Conservation (phyloP, 2,888 invertebrate species). For the Tromatobia lineatoria region DNA sequence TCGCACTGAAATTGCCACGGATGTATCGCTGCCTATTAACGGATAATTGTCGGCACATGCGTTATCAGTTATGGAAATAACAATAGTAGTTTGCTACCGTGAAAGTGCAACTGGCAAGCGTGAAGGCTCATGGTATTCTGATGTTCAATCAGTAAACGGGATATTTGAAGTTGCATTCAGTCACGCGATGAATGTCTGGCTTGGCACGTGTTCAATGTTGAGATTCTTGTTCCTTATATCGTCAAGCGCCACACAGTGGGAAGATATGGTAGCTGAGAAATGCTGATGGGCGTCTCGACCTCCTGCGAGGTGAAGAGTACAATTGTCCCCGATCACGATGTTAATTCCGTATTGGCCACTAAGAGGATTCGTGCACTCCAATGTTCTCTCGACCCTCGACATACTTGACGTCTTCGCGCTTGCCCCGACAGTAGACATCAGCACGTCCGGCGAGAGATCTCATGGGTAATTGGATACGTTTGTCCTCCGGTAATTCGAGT, state of each 20-base stretch:
- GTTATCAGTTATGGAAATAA: background rate
- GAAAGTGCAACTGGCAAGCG: constrained; percentile 1
- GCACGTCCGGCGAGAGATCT: constrained; percentile 53
- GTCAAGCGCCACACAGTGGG: background rate
- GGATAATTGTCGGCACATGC: background rate
- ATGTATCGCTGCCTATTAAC: background rate
- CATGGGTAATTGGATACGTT: constrained; percentile 76
- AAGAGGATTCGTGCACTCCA: constrained; percentile 65
- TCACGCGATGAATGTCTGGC: constrained; percentile 32
- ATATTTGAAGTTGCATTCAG: constrained; percentile 18
- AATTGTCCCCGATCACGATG: constrained; percentile 56
- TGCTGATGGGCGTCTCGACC: constrained; percentile 1
- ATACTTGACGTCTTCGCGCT: constrained; percentile 43
- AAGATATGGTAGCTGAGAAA: constrained; percentile 14
- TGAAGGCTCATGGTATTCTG: background rate
- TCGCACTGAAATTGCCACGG: too few relatives aligned
- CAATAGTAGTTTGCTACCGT: background rate
- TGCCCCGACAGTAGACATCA: constrained; percentile 38
- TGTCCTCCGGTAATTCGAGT: constrained; percentile 73
- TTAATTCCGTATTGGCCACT: constrained; percentile 65
- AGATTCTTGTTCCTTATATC: constrained; percentile 6
- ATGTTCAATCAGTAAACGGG: constrained; percentile 20
- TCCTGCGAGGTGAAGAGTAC: constrained; percentile 16
- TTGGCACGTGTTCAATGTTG: constrained; percentile 29
- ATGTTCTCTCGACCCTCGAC: constrained; percentile 51